These are phyloP conservation scores for Rostratula benghalensis DNA, from an alignment of 2,113 vertebrate species.

Conservation along the genomic window DNA sequence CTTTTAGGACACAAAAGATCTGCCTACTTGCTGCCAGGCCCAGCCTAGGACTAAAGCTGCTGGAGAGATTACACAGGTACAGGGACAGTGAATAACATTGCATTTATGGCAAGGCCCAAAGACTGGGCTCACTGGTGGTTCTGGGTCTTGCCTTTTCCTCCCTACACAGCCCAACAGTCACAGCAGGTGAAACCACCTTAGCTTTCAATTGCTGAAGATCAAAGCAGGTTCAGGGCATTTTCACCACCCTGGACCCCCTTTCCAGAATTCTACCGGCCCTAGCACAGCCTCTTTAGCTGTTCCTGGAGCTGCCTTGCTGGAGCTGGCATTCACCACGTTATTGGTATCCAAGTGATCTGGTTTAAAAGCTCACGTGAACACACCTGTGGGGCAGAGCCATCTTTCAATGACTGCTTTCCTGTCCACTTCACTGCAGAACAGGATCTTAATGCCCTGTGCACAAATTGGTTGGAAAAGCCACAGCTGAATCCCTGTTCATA, in stretches of 20 bases:
- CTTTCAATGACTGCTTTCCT: not conserved
- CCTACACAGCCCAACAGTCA: not conserved
- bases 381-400: not conserved
- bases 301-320: not conserved
- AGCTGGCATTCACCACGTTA: not conserved
- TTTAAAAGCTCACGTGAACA: not conserved
- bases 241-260: rapidly evolving
- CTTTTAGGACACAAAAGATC: not conserved
- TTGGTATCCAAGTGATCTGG: not conserved
- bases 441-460: not conserved
- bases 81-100: not conserved
- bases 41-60: not conserved
- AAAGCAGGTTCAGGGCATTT: not conserved
- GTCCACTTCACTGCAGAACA: not conserved
- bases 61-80: not conserved
- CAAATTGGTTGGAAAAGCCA: not conserved
- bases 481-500: not conserved
- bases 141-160: not conserved
- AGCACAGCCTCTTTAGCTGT: not conserved
- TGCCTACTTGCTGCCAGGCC: not conserved
- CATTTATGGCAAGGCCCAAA: not conserved
- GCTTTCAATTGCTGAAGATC: not conserved
- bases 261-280: not conserved
- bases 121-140: not conserved
- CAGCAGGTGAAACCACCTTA: not conserved